Evolutionary conservation across 2,888 invertebrate genomes (phyloP).

Genomic region (Teinopalpus imperialis): DNA sequence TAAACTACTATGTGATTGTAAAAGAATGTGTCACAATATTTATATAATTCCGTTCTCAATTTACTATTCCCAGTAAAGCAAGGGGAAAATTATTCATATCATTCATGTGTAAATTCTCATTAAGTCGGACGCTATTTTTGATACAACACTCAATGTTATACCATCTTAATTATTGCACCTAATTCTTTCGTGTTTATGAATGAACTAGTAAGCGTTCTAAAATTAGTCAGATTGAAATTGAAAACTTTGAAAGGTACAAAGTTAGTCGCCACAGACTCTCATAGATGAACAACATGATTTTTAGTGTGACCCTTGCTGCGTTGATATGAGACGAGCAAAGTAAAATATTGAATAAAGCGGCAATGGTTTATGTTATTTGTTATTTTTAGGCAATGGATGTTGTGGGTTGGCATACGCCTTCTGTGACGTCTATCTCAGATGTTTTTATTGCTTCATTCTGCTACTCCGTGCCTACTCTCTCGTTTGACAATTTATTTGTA

Average conservation of each 20-base stretch:
- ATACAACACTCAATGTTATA: background rate
- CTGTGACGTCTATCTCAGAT: background rate
- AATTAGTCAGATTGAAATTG: constrained; percentile 3
- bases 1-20: too few species aligned
- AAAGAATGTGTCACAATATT: too few species aligned
- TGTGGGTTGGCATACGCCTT: background rate
- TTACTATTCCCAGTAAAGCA: too few species aligned
- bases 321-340: background rate
- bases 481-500: constrained; percentile 9
- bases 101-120: too few species aligned
- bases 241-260: constrained; percentile 15
- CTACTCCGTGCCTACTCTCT: constrained; percentile 1
- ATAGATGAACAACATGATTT: background rate
- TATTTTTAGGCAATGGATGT: constrained; percentile 1
- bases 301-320: background rate
- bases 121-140: background rate
- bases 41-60: too few species aligned
- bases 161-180: background rate
- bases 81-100: too few species aligned
- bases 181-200: constrained; percentile 19
- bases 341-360: constrained; percentile 1
- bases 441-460: background rate
- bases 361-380: background rate
- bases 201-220: constrained; percentile 15
- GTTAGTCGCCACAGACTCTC: background rate